phyloP scores from a whole-genome alignment of 2,888 invertebrate genomes.

The Cistogaster globosa region DNA sequence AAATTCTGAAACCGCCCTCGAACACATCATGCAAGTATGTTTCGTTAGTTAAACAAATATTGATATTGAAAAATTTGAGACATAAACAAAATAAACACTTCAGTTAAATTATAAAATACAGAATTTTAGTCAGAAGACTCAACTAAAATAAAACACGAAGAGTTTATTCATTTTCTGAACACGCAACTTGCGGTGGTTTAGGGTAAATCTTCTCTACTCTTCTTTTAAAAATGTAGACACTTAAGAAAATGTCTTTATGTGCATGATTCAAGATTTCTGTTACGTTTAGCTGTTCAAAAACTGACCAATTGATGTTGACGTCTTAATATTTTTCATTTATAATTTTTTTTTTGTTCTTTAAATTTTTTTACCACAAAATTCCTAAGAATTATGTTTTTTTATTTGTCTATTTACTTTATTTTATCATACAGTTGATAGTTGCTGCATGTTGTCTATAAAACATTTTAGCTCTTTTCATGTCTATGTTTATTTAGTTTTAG shows the following conservation, averaged over 20 bases:
- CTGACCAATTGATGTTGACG: conserved; percentile 71
- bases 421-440: conserved; percentile 34
- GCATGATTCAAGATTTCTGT: conserved; percentile 56
- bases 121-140: conserved; percentile 48
- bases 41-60: conserved; percentile 67
- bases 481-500: conserved; percentile 69
- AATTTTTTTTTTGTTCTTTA: too few species aligned
- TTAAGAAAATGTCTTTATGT: conserved; percentile 59
- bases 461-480: conserved; percentile 39
- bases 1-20: not conserved
- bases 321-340: conserved; percentile 59
- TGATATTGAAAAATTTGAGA: conserved; percentile 78
- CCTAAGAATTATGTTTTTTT: conserved; percentile 42
- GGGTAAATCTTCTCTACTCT: not conserved
- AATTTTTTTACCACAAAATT: conserved; percentile 44
- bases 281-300: conserved; percentile 46
- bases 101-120: conserved; percentile 61
- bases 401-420: conserved; percentile 45
- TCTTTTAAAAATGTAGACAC: not conserved
- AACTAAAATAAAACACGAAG: conserved; percentile 53
- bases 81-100: conserved; percentile 75
- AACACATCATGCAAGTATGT: not conserved
- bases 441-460: conserved; percentile 24
- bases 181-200: conserved; percentile 56
- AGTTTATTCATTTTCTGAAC: conserved; percentile 13